Percentiles rank a stretch among this genome's conserved stretches.
Evolutionary conservation across 1,140 invertebrate species (phyloP).

Genomic region (Orchestia grillus): DNA sequence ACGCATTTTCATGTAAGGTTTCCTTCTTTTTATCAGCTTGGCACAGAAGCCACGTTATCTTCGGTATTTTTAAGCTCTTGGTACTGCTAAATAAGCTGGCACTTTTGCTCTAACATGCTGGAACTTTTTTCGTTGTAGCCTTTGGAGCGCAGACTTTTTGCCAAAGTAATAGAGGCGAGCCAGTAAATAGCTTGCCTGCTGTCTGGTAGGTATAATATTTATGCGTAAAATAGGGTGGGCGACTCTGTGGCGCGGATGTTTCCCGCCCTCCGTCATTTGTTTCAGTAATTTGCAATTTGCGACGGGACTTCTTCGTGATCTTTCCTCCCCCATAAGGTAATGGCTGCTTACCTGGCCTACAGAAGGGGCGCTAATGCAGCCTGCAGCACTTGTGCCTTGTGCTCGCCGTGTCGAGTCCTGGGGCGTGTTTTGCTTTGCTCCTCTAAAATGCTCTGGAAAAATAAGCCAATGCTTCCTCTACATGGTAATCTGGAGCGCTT

Average conservation of each 20-base stretch:
- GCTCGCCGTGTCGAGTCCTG: not conserved
- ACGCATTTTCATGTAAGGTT: not conserved
- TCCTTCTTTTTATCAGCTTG: not conserved
- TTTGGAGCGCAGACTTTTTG: not conserved
- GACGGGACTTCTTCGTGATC: constrained; percentile 32
- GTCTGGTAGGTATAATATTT: constrained; percentile 35
- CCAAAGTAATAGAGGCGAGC: not conserved
- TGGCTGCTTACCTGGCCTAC: constrained; percentile 44
- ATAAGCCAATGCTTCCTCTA: too few relatives aligned
- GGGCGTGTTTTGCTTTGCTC: not conserved
- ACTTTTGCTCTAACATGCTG: not conserved
- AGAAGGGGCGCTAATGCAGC: constrained; percentile 12
- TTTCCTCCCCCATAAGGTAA: constrained; percentile 21
- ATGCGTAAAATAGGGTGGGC: constrained; percentile 28
- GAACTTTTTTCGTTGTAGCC: not conserved
- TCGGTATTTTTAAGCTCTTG: not conserved
- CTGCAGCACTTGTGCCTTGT: not conserved
- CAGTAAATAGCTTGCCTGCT: constrained; percentile 19
- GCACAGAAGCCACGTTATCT: not conserved
- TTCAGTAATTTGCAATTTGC: constrained; percentile 53
- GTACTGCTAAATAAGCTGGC: not conserved
- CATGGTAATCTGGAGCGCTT: too few relatives aligned
- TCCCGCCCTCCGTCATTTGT: constrained; percentile 39
- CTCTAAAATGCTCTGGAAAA: too few relatives aligned
- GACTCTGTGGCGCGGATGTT: constrained; percentile 30